Base-by-base conservation (phyloP, 2,113 vertebrate genomes). In the Perca flavescens region DNA sequence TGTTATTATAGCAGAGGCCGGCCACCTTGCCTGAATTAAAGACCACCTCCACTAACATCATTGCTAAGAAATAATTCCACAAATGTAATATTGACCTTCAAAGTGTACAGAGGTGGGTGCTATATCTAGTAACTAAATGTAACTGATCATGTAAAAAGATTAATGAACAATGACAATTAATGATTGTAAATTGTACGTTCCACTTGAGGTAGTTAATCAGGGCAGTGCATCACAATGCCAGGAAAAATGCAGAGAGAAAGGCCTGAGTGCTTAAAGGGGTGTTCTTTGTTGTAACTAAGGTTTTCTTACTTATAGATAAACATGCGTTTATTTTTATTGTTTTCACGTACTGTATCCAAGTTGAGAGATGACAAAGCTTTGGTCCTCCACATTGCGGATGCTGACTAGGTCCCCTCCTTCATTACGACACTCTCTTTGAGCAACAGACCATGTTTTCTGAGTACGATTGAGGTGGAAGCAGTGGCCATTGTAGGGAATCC, bases 291-390 rank as follows among this genome's bases (percentile, higher is more conserved):
- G 16, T 52, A 49, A 62, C 12, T 13, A 15, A 43, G 40, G 40
- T 43, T 61, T 28, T 73, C 25, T 50, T 62, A 13, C 46, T 36
- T 16, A 19, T 6, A 22, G 46, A 0, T 22, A 22, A 63, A 52
- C 10, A 16, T 60, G 7, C 16, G 0, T 74, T 17, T 40, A 3
- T 50, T 28, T 46, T 8, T 40, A 5, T 28, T 62, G 2, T 65
- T 21, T 43, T 61, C 78, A 95, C 95, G 89, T 85, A 98, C 97
- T 82, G 11, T 97, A 97, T 81, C 96, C 97, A 84, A 98, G 96
- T 68, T 97, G 97, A 57, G 97, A 96, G 87, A 96, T 88, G 71
- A 96, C 81, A 82, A 98, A 98, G 80, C 96, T 96, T 78, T 97
- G 96, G 53, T 98, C 97, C 82, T 97, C 96, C 0, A 96, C 87